Evolutionary conservation across 2,797 vertebrate species (phyloP).

Genomic region (Crax fasciolata): DNA sequence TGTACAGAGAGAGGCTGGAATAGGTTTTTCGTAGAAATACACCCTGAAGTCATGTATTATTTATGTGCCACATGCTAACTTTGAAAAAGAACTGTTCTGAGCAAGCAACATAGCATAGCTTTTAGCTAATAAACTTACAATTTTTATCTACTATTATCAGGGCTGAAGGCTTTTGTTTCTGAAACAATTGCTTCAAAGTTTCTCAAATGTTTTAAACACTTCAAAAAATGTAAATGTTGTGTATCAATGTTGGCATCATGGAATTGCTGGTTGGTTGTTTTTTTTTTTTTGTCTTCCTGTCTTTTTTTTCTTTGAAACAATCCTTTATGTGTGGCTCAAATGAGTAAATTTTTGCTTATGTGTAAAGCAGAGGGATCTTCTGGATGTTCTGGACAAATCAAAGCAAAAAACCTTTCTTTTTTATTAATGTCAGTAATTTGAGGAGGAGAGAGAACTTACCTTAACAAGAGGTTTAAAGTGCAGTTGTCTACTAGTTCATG

Average conservation of each 20-base stretch:
- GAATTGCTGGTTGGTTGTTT: not conserved
- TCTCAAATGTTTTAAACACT: slow-evolving; percentile 22
- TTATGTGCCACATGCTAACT: slow-evolving; percentile 41
- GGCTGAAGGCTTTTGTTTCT: not conserved
- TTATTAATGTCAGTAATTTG: not conserved
- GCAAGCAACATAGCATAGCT: not conserved
- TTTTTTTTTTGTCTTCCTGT: not conserved
- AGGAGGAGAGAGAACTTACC: not conserved
- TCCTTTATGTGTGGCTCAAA: not conserved
- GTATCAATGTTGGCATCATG: not conserved
- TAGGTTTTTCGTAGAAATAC: not conserved
- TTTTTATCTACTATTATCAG: not conserved
- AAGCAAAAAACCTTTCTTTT: not conserved
- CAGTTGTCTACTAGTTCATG: not conserved
- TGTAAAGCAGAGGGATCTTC: not conserved
- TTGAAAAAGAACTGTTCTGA: not conserved
- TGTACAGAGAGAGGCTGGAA: not conserved
- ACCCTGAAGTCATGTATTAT: slow-evolving; percentile 20
- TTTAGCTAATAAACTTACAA: not conserved
- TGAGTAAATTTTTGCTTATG: not conserved
- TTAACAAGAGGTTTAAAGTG: not conserved
- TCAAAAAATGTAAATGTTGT: slow-evolving; percentile 22
- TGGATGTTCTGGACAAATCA: not conserved
- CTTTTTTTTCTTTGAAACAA: not conserved
- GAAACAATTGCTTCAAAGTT: slow-evolving; percentile 10